phyloP scores from a whole-genome alignment of 2,888 invertebrate species.

The Melangyna quadrimaculata region DNA sequence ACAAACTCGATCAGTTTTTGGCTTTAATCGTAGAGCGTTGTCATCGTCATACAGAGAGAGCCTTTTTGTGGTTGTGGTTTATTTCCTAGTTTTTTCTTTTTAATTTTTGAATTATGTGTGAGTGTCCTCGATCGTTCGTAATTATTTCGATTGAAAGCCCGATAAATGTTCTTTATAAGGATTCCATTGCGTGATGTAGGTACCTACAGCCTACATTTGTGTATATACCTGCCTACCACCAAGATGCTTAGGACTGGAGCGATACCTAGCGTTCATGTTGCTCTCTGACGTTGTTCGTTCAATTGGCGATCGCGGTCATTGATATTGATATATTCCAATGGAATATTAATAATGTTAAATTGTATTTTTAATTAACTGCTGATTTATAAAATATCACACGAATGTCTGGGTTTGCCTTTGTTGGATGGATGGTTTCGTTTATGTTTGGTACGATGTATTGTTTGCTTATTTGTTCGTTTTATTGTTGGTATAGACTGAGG shows the following conservation, averaged over 20 bases:
- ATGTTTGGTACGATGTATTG: constrained; percentile 20
- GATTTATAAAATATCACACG: constrained; percentile 69
- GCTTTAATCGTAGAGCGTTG: constrained; percentile 43
- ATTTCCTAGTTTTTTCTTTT: constrained; percentile 7
- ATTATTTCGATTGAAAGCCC: constrained; percentile 67
- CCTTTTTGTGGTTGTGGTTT: neutral
- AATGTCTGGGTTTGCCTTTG: constrained; percentile 42
- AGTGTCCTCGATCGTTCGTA: constrained; percentile 59
- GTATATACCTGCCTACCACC: neutral
- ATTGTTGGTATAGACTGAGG: neutral
- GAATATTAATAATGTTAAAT: constrained; percentile 73
- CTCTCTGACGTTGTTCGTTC: constrained; percentile 1
- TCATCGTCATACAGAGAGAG: neutral
- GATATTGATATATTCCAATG: constrained; percentile 72
- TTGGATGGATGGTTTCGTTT: constrained; percentile 33
- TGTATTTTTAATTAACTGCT: constrained; percentile 73
- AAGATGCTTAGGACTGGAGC: neutral
- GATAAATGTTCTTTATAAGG: constrained; percentile 66
- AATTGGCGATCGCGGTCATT: constrained; percentile 67
- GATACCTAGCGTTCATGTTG: neutral
- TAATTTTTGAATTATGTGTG: constrained; percentile 15
- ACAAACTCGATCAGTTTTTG: constrained; percentile 72
- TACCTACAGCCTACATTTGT: neutral
- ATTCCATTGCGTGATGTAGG: constrained; percentile 41
- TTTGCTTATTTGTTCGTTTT: neutral